A percentile compares a stretch with the other conserved stretches of the same genome.
These are phyloP conservation scores for Drosophila nigricruria DNA, from an alignment of 2,888 invertebrate species.

Conservation along the genomic window DNA sequence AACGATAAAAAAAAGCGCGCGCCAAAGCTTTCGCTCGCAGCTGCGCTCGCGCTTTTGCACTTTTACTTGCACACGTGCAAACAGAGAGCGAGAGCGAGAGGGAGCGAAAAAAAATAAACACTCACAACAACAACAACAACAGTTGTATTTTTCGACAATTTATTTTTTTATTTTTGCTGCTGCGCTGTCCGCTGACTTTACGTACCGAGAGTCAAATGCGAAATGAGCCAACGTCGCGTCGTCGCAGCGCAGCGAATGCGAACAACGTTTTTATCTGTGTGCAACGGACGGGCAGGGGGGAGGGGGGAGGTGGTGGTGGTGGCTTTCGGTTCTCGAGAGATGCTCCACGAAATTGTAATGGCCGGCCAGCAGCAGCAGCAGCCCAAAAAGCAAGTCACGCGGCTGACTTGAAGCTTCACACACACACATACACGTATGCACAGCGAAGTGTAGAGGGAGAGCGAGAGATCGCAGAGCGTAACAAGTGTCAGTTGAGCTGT, in stretches of 20 bases:
- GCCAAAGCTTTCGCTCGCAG: constrained; percentile 23
- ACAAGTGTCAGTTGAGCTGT: constrained; percentile 51
- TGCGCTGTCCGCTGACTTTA: constrained; percentile 59
- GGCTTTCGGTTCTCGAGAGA: constrained; percentile 44
- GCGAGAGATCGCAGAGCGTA: constrained; percentile 57
- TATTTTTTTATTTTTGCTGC: constrained; percentile 21
- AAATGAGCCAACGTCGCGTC: constrained; percentile 61
- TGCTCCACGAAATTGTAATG: constrained; percentile 55
- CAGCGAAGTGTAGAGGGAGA: constrained; percentile 26
- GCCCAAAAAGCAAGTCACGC: constrained; percentile 68
- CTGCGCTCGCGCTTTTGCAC: constrained; percentile 31
- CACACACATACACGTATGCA: constrained; percentile 15
- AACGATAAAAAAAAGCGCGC: constrained; percentile 42
- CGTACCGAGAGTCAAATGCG: constrained; percentile 78
- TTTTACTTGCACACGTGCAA: constrained; percentile 51
- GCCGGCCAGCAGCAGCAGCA: constrained; percentile 51
- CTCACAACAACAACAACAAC: constrained; percentile 29
- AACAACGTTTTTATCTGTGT: constrained; percentile 55
- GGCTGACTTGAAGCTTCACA: constrained; percentile 45
- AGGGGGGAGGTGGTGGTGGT: constrained; percentile 1
- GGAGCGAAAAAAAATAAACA: constrained; percentile 30
- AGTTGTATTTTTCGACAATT: constrained; percentile 39
- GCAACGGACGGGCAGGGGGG: constrained; percentile 31
- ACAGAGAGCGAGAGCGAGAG: constrained; percentile 13
- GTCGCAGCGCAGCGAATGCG: constrained; percentile 44